phyloP scores from a whole-genome alignment of 2,888 invertebrate genomes.

The Amblyjoppa fuscipennis region DNA sequence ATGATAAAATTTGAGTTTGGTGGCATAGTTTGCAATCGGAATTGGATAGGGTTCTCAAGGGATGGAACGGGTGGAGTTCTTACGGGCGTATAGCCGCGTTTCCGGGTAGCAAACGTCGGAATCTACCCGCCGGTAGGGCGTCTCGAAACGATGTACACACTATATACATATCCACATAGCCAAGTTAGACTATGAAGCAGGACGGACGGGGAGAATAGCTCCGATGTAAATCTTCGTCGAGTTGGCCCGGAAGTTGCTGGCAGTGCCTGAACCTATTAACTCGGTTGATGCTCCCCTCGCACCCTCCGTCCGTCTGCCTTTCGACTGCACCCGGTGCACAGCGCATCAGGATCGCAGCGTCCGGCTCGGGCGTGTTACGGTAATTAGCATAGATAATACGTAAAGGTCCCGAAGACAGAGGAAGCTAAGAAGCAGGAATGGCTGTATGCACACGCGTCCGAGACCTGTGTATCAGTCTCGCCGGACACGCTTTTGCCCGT shows the following conservation, averaged over 20 bases:
- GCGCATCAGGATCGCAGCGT: slow-evolving; percentile 63
- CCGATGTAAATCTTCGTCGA: slow-evolving; percentile 58
- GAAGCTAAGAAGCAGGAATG: slow-evolving; percentile 36
- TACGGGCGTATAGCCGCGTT: no score
- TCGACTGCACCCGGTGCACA: slow-evolving; percentile 19
- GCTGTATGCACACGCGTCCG: slow-evolving; percentile 33
- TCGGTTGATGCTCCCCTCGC: slow-evolving; percentile 44
- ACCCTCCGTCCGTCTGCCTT: slow-evolving; percentile 42
- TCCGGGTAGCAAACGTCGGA: no score
- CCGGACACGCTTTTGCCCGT: slow-evolving; percentile 73
- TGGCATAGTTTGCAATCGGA: no score
- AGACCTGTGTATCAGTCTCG: slow-evolving; percentile 57
- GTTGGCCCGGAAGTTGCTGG: slow-evolving; percentile 58
- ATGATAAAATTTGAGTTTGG: no score
- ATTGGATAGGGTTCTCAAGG: no score
- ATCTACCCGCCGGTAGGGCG: no score
- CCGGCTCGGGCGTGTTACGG: slow-evolving; percentile 73
- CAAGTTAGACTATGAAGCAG: slow-evolving; percentile 42
- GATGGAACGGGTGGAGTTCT: no score
- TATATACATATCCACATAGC: not conserved
- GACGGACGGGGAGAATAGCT: slow-evolving; percentile 40
- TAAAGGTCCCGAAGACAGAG: slow-evolving; percentile 64
- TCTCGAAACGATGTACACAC: not conserved
- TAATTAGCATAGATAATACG: slow-evolving; percentile 82
- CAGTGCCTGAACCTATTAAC: slow-evolving; percentile 63